These are phyloP conservation scores for Heliconius hewitsoni DNA, from an alignment of 1,140 invertebrate species.

Conservation along the genomic window DNA sequence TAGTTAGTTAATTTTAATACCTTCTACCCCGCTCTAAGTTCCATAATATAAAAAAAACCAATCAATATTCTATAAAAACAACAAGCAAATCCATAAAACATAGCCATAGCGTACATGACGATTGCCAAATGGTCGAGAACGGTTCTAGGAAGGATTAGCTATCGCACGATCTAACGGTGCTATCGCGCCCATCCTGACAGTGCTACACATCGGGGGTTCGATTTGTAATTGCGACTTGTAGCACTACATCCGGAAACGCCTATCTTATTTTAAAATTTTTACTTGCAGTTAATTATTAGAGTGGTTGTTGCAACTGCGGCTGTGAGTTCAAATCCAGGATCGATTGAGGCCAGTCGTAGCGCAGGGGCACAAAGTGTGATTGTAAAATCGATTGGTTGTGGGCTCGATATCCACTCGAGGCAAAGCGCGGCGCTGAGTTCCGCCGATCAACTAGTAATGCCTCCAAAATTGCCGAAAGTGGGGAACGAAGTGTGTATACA, in stretches of 20 bases:
- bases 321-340: no score
- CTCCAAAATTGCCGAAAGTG: no score
- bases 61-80: background rate
- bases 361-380: no score
- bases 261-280: background rate
- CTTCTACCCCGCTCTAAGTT: no score
- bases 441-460: no score
- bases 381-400: no score
- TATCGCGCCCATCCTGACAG: slow-evolving; percentile 13
- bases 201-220: slow-evolving; percentile 5
- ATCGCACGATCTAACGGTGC: slow-evolving; percentile 16
- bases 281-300: background rate
- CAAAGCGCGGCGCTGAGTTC: no score
- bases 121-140: slow-evolving; percentile 41
- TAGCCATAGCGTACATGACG: slow-evolving; percentile 38
- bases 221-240: background rate
- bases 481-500: no score
- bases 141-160: slow-evolving; percentile 38
- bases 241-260: background rate
- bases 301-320: background rate
- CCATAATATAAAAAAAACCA: no score
- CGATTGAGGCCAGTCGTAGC: no score
- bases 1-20: no score
- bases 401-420: no score
- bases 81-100: slow-evolving; percentile 13